Evolutionary conservation across 1,140 invertebrate genomes (phyloP).

Genomic region (Drosophila simulans): DNA sequence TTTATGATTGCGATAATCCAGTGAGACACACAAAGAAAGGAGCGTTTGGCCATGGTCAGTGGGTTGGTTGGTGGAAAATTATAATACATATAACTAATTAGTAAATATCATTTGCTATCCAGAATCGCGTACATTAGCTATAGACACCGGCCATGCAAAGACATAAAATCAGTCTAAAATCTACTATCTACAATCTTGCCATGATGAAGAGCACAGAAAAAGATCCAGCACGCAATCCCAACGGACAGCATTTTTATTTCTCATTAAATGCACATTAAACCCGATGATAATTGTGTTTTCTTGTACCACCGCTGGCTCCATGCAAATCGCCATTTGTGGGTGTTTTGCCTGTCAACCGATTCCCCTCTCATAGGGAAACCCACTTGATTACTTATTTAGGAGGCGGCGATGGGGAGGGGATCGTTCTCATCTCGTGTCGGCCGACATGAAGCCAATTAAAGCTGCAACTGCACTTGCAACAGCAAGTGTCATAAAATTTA

Average conservation of each 20-base stretch:
- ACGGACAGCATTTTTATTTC: slow-evolving; percentile 29
- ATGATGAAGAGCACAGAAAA: slow-evolving; percentile 9
- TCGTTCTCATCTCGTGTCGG: slow-evolving; percentile 52
- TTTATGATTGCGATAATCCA: slow-evolving; percentile 75
- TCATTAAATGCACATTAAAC: slow-evolving; percentile 56
- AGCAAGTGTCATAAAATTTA: slow-evolving; percentile 78
- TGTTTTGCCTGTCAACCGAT: slow-evolving; percentile 40
- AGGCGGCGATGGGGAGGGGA: slow-evolving; percentile 2
- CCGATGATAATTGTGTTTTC: slow-evolving; percentile 58
- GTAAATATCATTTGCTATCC: slow-evolving; percentile 58
- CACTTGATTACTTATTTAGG: slow-evolving; percentile 6
- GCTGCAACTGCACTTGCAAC: slow-evolving; percentile 51
- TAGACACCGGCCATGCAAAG: slow-evolving; percentile 53
- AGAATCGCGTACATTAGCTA: slow-evolving; percentile 28
- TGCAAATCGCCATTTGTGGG: slow-evolving; percentile 36
- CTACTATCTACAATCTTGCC: slow-evolving; percentile 18
- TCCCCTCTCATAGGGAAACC: slow-evolving; percentile 14
- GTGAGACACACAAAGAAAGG: slow-evolving; percentile 35
- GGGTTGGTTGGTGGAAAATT: slow-evolving; percentile 25
- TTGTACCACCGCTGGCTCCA: slow-evolving; percentile 24
- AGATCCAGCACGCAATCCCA: slow-evolving; percentile 45
- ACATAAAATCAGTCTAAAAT: slow-evolving; percentile 47
- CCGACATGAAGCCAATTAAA: slow-evolving; percentile 78
- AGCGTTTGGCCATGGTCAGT: slow-evolving; percentile 50
- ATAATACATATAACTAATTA: slow-evolving; percentile 68